Percentiles rank a stretch among this genome's conserved stretches.
Evolutionary conservation across 2,113 vertebrate genomes (phyloP).

Genomic region (Mirza zaza): DNA sequence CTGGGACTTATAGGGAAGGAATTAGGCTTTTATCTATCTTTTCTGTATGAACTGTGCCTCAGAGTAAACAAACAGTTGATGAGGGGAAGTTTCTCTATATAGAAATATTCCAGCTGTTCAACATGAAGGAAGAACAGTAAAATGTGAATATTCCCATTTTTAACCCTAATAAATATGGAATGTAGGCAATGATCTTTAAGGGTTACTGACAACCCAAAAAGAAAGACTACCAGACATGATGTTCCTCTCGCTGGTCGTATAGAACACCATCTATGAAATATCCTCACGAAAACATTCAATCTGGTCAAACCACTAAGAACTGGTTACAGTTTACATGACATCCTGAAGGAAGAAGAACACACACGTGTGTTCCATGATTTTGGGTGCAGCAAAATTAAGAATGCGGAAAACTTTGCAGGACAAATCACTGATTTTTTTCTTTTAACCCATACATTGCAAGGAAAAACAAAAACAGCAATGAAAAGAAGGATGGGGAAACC

Average conservation of each 20-base stretch:
- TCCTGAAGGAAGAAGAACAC: neutral
- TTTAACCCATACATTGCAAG: constrained; percentile 2
- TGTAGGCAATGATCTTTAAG: neutral
- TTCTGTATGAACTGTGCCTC: neutral
- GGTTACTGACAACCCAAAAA: neutral
- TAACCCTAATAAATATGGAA: neutral
- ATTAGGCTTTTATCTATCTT: neutral
- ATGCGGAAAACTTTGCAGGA: neutral
- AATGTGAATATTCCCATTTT: neutral
- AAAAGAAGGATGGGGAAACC: neutral
- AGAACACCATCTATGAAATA: neutral
- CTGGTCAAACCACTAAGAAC: neutral
- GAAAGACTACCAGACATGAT: neutral
- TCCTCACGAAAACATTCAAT: neutral
- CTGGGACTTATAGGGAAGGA: neutral
- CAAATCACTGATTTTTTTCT: neutral
- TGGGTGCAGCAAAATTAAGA: neutral
- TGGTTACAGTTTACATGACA: neutral
- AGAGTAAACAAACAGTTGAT: neutral
- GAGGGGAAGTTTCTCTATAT: neutral
- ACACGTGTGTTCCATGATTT: no score
- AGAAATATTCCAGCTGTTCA: neutral
- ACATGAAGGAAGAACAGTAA: neutral
- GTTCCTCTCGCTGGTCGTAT: neutral
- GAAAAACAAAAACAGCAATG: neutral